phyloP scores from a whole-genome alignment of 64 coral and sea anemone genomes.

The Montipora sp. region DNA sequence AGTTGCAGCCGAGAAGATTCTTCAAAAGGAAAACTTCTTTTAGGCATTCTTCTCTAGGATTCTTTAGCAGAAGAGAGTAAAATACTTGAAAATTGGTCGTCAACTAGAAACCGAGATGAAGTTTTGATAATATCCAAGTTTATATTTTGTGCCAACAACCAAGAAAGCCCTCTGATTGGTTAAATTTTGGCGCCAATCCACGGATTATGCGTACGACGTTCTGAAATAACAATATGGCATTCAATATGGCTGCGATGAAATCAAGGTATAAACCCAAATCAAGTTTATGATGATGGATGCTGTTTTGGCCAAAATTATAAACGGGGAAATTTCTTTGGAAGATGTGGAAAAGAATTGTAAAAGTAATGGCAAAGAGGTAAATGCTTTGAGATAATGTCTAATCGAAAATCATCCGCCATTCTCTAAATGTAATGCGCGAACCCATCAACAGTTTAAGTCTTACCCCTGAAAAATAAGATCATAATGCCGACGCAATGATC shows the following conservation, averaged over 20 bases:
- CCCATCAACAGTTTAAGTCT: no score
- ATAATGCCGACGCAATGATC: no score
- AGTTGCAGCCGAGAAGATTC: slow-evolving; percentile 74
- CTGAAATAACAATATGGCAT: slow-evolving; percentile 42
- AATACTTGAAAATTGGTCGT: no score
- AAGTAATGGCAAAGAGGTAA: background rate
- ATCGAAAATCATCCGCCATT: background rate
- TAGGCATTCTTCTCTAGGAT: slow-evolving; percentile 65
- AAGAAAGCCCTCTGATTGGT: slow-evolving; percentile 67
- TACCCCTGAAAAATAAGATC: no score
- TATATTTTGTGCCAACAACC: background rate
- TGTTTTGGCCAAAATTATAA: slow-evolving; percentile 54
- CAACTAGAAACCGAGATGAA: no score
- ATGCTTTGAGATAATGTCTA: background rate
- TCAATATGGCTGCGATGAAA: background rate
- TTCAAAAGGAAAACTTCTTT: slow-evolving; percentile 90
- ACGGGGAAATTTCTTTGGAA: slow-evolving; percentile 62
- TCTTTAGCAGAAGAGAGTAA: background rate
- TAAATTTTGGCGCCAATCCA: slow-evolving; percentile 74
- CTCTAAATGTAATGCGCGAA: no score
- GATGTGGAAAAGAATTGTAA: slow-evolving; percentile 16
- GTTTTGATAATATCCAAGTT: no score
- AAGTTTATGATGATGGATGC: background rate
- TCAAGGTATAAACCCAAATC: no score
- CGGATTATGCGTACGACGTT: slow-evolving; percentile 70